phyloP scores from a whole-genome alignment of 2,888 invertebrate genomes.

The Drosophila prostipennis region DNA sequence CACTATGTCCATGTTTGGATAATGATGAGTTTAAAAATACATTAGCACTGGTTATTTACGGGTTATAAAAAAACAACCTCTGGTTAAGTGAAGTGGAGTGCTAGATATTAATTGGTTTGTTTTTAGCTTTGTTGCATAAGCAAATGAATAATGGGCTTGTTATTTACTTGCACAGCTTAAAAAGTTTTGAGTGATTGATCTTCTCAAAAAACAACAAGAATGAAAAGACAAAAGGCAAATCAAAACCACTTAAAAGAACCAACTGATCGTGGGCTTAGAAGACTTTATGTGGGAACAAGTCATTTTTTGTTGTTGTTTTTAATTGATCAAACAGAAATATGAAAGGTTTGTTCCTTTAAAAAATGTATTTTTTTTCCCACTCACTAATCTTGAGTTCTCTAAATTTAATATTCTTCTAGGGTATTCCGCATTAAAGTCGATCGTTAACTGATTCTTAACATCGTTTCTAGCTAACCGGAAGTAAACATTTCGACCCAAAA shows the following conservation, averaged over 20 bases:
- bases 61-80: too few relatives aligned
- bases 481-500: slow-evolving; percentile 20
- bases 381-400: too few relatives aligned
- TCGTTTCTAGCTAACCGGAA: slow-evolving; percentile 19
- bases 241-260: slow-evolving; percentile 6
- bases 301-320: neutral
- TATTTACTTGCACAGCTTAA: slow-evolving; percentile 4
- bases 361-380: too few relatives aligned
- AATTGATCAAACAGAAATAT: slow-evolving; percentile 8
- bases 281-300: slow-evolving; percentile 10
- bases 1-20: neutral
- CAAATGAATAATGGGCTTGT: slow-evolving; percentile 20
- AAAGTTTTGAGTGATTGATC: slow-evolving; percentile 14
- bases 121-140: neutral
- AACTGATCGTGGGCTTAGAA: slow-evolving; percentile 16
- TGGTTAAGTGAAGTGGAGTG: neutral
- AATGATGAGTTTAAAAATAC: neutral
- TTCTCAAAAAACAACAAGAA: slow-evolving; percentile 6
- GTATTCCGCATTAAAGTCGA: neutral
- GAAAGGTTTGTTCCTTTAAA: neutral
- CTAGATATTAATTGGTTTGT: slow-evolving; percentile 1
- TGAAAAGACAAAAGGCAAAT: slow-evolving; percentile 7
- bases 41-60: neutral
- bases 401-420: neutral
- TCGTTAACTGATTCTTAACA: neutral